phyloP scores from a whole-genome alignment of 2,113 vertebrate genomes.

The Xenopus tropicalis region UCB_Xtro_10.0 CM004445.2:124215501-124216000 shows the following conservation, averaged over 20 bases:
- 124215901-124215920: conserved; percentile 90
- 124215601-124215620: conserved; percentile 91
- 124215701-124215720: conserved; percentile 89
- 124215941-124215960: conserved; percentile 94
- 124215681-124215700: conserved; percentile 91
- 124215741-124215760: conserved; percentile 83
- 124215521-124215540: conserved; percentile 85
- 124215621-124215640: conserved; percentile 87
- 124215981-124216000: conserved; percentile 88
- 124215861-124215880: conserved; percentile 95
- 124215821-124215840: conserved; percentile 86
- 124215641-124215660: conserved; percentile 96
- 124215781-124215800: conserved; percentile 96
- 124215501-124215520: conserved; percentile 89
- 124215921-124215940: conserved; percentile 88
- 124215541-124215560: conserved; percentile 95
- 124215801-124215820: conserved; percentile 85
- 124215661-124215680: conserved; percentile 97
- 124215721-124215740: conserved; percentile 94
- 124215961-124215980: conserved; percentile 89
- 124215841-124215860: conserved; percentile 93
- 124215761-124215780: conserved; percentile 96
- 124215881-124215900: conserved; percentile 91
- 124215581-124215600: conserved; percentile 92
- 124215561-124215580: conserved; percentile 92